Base-by-base conservation (phyloP, 2,888 invertebrate genomes). In the Dendrolimus houi region DNA sequence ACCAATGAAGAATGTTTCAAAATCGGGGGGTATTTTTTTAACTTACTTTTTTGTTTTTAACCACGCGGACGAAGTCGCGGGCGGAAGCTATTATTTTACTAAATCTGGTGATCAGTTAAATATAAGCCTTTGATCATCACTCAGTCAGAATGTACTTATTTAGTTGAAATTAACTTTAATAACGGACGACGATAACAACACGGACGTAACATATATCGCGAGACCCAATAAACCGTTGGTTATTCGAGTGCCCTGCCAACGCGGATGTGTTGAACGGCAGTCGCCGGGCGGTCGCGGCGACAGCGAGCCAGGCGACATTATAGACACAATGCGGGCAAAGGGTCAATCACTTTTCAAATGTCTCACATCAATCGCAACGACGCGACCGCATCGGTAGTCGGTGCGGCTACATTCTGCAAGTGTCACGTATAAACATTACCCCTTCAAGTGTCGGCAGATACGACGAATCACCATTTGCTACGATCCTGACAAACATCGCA, bases 321-420 rank as follows among this genome's bases (percentile, higher is more conserved):
- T 47, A 47, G 9, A 47, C 68, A 77, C 75, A 77, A 83, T 78
- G 75, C 82, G 76, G 81, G 74, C 74, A 73, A 75, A 69, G 66
- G 70, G 64, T 70, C 68, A 66, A 58, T 65, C 67, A 47, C 47
- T 47, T 47, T 47, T 47, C 12, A 47, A 47, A 47, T 47, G 47
- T 47, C 47, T 9, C 47, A 12, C 12, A 47, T 47, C 47, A 47
- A 9, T 47, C 47, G 9, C 12, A 10, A 10, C 9, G 47, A 47
- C 9, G 9, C 47, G 47, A 47, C 9, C 9, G 47, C 47, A 47
- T 47, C 47, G 47, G 12, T 3, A 3, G 29, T 29, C 29, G 29
- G 6, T 29, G 6, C 29, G 29, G 47, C 12, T 12, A 47, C 9
- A 47, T 47, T 47, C 47, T 47, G 47, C 47, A 47, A 47, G 12